Conservation (phyloP, 2,888 invertebrate species). For the Erannis defoliaria region DNA sequence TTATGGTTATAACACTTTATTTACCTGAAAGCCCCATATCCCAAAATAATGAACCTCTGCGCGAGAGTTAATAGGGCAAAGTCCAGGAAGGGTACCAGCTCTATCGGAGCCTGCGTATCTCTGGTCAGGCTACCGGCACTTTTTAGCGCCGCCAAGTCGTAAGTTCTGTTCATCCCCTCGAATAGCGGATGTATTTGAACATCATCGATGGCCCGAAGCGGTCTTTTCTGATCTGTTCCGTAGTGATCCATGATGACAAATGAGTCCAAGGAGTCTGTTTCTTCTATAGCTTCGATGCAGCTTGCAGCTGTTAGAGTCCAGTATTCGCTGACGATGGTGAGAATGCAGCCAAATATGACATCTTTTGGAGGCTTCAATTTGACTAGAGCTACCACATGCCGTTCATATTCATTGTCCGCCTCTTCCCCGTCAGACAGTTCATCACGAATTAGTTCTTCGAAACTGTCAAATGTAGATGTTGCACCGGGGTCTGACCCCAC, state of each 20-base stretch:
- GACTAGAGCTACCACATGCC: slow-evolving; percentile 64
- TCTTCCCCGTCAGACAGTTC: slow-evolving; percentile 53
- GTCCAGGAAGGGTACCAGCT: slow-evolving; percentile 59
- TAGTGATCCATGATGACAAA: slow-evolving; percentile 68
- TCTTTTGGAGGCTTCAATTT: slow-evolving; percentile 61
- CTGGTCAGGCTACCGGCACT: slow-evolving; percentile 53
- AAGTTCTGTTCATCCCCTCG: slow-evolving; percentile 55
- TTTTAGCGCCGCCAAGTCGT: slow-evolving; percentile 66
- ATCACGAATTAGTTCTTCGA: slow-evolving; percentile 18
- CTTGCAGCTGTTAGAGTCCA: slow-evolving; percentile 77
- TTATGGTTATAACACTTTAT: not conserved
- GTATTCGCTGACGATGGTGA: slow-evolving; percentile 62
- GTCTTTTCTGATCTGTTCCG: slow-evolving; percentile 50
- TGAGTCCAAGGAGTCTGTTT: slow-evolving; percentile 68
- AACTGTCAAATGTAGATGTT: not conserved
- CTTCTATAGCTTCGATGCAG: slow-evolving; percentile 73
- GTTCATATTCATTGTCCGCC: slow-evolving; percentile 45
- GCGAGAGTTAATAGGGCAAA: slow-evolving; percentile 65
- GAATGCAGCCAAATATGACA: slow-evolving; percentile 69
- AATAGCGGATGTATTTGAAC: slow-evolving; percentile 69
- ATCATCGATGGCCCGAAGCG: slow-evolving; percentile 56
- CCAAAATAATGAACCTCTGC: slow-evolving; percentile 64
- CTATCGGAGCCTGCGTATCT: slow-evolving; percentile 30
- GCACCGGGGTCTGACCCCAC: not conserved
- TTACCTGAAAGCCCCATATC: slow-evolving; percentile 70